A percentile compares a stretch with the other conserved stretches of the same genome.
phyloP scores from a whole-genome alignment of 2,797 vertebrate species.

The Steatocranus sp. region DNA sequence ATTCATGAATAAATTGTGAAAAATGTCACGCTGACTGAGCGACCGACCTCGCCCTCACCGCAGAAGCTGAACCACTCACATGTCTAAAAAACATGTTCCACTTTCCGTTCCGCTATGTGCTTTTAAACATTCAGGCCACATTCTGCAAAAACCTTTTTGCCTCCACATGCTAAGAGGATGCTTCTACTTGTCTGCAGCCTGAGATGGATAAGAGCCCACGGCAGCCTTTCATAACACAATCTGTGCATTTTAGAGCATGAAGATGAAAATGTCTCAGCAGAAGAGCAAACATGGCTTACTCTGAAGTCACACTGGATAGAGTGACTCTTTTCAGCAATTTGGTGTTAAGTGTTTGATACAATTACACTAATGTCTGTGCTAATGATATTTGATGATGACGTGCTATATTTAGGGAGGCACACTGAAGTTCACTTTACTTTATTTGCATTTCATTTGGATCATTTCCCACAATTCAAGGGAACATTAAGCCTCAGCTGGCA shows the following conservation, averaged over 20 bases:
- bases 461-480: background rate
- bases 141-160: background rate
- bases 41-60: rapidly evolving
- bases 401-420: background rate
- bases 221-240: background rate
- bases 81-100: background rate
- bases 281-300: background rate
- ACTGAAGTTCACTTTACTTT: background rate
- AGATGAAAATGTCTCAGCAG: background rate
- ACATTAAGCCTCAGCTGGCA: background rate
- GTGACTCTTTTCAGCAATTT: background rate
- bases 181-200: background rate
- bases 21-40: background rate
- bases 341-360: background rate
- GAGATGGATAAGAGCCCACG: background rate
- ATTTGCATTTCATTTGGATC: background rate
- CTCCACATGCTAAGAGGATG: background rate
- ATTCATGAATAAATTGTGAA: background rate
- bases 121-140: background rate
- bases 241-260: background rate
- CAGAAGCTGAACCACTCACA: background rate
- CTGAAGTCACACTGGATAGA: background rate
- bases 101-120: background rate
- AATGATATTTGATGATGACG: background rate
- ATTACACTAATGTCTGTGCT: slow-evolving; percentile 22